These are phyloP conservation scores for Agonopterix subpropinquella DNA, from an alignment of 2,888 invertebrate genomes.

Conservation along the genomic window DNA sequence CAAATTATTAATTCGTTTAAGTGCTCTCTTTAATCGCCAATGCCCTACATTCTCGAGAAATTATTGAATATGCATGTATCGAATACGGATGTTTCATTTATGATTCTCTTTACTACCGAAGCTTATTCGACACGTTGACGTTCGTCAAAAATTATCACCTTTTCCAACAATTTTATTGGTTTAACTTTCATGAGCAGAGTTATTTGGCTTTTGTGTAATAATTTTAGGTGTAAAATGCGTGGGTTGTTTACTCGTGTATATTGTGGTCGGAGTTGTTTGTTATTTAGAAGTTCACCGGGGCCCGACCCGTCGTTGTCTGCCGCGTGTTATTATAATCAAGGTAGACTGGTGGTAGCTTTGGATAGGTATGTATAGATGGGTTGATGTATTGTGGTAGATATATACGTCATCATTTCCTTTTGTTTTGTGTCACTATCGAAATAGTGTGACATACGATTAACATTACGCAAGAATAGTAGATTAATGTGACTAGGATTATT, in stretches of 20 bases:
- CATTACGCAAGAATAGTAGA: too few relatives aligned
- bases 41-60: neutral
- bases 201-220: too few relatives aligned
- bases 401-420: too few relatives aligned
- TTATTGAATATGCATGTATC: neutral
- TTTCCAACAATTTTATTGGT: neutral
- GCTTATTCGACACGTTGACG: neutral
- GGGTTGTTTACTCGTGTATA: neutral
- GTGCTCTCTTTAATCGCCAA: neutral
- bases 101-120: neutral
- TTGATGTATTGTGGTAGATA: too few relatives aligned
- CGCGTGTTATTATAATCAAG: constrained; percentile 19
- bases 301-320: constrained; percentile 11
- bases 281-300: constrained; percentile 15
- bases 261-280: constrained; percentile 13
- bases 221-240: neutral
- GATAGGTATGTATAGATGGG: too few relatives aligned
- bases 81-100: neutral
- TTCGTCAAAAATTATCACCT: constrained; percentile 1
- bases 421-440: too few relatives aligned
- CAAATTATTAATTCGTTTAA: too few relatives aligned
- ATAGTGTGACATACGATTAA: too few relatives aligned
- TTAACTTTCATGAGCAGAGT: too few relatives aligned
- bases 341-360: constrained; percentile 8
- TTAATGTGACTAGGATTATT: too few relatives aligned